These are phyloP conservation scores for Lochmaea capreae DNA, from an alignment of 2,888 invertebrate genomes.

Conservation along the genomic window DNA sequence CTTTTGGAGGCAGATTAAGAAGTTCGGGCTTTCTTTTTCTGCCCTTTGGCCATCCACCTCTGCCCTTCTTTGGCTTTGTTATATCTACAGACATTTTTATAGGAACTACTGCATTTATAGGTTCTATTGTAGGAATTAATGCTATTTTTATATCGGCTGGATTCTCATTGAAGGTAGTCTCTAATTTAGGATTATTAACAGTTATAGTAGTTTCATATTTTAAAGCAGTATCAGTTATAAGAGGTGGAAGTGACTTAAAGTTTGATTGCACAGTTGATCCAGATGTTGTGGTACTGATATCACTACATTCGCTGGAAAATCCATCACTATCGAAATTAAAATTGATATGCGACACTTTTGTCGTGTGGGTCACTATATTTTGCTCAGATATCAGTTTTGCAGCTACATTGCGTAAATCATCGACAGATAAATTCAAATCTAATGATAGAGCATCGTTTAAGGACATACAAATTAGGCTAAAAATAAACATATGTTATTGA, in stretches of 20 bases:
- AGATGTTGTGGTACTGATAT: constrained; percentile 54
- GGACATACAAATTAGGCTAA: constrained; percentile 65
- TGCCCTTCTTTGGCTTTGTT: constrained; percentile 62
- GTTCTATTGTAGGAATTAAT: constrained; percentile 23
- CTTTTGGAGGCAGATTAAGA: constrained; percentile 68
- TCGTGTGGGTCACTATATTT: constrained; percentile 46
- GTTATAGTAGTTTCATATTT: constrained; percentile 41
- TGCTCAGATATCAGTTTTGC: constrained; percentile 64
- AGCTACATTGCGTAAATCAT: constrained; percentile 65
- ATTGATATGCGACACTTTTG: constrained; percentile 40
- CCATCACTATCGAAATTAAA: constrained; percentile 63
- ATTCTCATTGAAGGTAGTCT: constrained; percentile 31
- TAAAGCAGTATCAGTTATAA: constrained; percentile 45
- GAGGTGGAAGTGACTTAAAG: constrained; percentile 47
- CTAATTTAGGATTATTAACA: constrained; percentile 44
- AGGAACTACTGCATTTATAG: constrained; percentile 21
- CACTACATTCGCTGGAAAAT: constrained; percentile 62
- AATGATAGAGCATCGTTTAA: constrained; percentile 65
- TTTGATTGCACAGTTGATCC: constrained; percentile 46
- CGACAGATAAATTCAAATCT: constrained; percentile 65
- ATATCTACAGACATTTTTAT: constrained; percentile 42
- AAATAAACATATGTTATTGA: constrained; percentile 49
- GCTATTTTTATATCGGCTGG: constrained; percentile 27
- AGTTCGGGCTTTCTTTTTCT: constrained; percentile 69
- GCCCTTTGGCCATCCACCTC: constrained; percentile 74